phyloP scores from a whole-genome alignment of 1,140 invertebrate genomes.

The Anastatus disparis region DNA sequence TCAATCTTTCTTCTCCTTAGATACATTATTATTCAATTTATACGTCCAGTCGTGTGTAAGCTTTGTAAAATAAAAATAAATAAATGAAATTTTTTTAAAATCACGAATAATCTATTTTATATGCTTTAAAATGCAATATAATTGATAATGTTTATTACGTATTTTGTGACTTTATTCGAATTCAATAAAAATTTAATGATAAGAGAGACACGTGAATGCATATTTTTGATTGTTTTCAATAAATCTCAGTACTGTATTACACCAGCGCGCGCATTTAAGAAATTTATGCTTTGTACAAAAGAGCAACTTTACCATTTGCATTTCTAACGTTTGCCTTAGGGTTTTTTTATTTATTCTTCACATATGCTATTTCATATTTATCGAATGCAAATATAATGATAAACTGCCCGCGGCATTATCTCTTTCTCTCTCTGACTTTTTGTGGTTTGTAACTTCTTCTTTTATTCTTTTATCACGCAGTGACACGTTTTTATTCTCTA shows the following conservation, averaged over 20 bases:
- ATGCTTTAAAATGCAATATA: not conserved
- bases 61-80: too few relatives aligned
- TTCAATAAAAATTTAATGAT: not conserved
- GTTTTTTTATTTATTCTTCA: conserved; percentile 1
- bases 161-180: not conserved
- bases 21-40: conserved; percentile 26
- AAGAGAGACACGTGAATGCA: conserved; percentile 15
- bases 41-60: too few relatives aligned
- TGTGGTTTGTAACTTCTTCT: not conserved
- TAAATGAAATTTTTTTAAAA: too few relatives aligned
- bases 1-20: conserved; percentile 13
- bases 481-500: conserved; percentile 23
- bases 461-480: conserved; percentile 3
- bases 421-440: conserved; percentile 8
- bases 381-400: conserved; percentile 41
- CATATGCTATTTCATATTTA: conserved; percentile 36
- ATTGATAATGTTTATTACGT: conserved; percentile 20
- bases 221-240: conserved; percentile 26
- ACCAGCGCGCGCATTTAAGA: too few relatives aligned
- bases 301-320: conserved; percentile 21
- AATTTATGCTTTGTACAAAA: conserved; percentile 25
- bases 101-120: too few relatives aligned
- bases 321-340: conserved; percentile 19
- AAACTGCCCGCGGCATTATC: conserved; percentile 24
- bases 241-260: conserved; percentile 30